Base-by-base conservation (phyloP, 2,113 vertebrate genomes). In the Motacilla alba region DNA sequence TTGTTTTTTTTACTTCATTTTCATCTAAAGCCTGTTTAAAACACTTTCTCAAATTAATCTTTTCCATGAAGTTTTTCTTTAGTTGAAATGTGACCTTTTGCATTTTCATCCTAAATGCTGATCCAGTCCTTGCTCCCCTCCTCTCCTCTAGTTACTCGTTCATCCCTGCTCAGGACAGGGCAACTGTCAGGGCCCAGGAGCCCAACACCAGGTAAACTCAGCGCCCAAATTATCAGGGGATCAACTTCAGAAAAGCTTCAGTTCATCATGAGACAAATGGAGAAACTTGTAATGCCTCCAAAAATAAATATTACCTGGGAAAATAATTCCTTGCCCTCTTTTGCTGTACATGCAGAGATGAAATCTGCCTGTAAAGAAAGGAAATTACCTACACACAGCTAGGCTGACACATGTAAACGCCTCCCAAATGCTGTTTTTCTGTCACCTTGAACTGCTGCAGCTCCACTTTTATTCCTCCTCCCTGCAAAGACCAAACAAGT, bases 261-360 rank as follows among this genome's bases (percentile, higher is more conserved):
- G 84, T 84, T 89, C 30, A 15, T 66, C 30, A 43, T 77, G 21
- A 66, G 8, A 33, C 41, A 87, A 69, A 81, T 1, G 0, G 4
- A 74, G 17, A 62, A 55, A 43, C 13, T 47, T 69, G 23, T 19
- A 55, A 75, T 37, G 22, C 27, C 33, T 90, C 24, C 6, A 58
- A 67, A 81, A 82, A 43, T 1, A 15, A 68, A 28, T 5, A 44
- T 17, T 64, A 68, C 17, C 7, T 41, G 47, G 10, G 24, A 76
- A 92, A 83, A 85, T 2, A 5, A 44, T 39, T 83, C 76, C 21
- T 52, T 10, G 2, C 44, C 35, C 49, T 85, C 15, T 64, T 63
- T 56, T 35, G 16, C 4, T 37, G 0, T 15, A 39, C 0, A 1
- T 18, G 47, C 35, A 67, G 14, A 17, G 21, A 53, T 19, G 9